Conservation (phyloP, 2,797 vertebrate genomes). For the Aplochiton taeniatus region DNA sequence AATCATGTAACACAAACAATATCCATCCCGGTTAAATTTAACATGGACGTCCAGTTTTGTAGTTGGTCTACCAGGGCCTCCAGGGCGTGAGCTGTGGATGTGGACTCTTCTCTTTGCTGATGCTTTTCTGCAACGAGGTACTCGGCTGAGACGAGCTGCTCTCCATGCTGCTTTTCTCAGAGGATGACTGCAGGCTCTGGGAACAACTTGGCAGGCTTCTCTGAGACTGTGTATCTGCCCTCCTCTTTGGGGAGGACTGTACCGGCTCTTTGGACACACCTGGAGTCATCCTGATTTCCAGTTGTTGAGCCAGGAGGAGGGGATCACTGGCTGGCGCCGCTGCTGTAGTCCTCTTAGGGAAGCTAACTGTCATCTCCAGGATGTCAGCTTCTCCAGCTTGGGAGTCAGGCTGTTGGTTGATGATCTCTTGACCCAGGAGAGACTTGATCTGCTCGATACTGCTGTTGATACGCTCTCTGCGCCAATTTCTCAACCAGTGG, state of each 20-base stretch:
- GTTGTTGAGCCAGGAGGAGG: constrained; percentile 37
- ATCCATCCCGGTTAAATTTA: background rate
- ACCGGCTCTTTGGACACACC: constrained; percentile 57
- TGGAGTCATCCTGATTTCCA: constrained; percentile 52
- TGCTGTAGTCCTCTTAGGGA: constrained; percentile 54
- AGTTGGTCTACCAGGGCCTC: constrained; percentile 42
- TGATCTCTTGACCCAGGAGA: constrained; percentile 72
- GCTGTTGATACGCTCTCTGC: constrained; percentile 76
- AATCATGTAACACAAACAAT: background rate
- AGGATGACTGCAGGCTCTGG: constrained; percentile 45
- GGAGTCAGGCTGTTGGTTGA: constrained; percentile 67
- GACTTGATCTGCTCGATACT: constrained; percentile 63
- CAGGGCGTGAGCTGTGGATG: constrained; percentile 20
- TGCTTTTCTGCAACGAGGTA: constrained; percentile 37
- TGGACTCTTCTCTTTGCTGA: constrained; percentile 24
- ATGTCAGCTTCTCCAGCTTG: constrained; percentile 75
- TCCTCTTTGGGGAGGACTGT: constrained; percentile 49
- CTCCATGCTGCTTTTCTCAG: constrained; percentile 41
- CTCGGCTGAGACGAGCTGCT: constrained; percentile 40
- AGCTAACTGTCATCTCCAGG: constrained; percentile 66
- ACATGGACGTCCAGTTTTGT: fast-evolving
- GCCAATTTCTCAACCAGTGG: constrained; percentile 85
- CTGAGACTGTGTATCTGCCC: constrained; percentile 37
- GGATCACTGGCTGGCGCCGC: constrained; percentile 39
- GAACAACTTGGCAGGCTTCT: constrained; percentile 50